phyloP scores from a whole-genome alignment of 2,888 invertebrate species.

The Hemithea aestivaria region DNA sequence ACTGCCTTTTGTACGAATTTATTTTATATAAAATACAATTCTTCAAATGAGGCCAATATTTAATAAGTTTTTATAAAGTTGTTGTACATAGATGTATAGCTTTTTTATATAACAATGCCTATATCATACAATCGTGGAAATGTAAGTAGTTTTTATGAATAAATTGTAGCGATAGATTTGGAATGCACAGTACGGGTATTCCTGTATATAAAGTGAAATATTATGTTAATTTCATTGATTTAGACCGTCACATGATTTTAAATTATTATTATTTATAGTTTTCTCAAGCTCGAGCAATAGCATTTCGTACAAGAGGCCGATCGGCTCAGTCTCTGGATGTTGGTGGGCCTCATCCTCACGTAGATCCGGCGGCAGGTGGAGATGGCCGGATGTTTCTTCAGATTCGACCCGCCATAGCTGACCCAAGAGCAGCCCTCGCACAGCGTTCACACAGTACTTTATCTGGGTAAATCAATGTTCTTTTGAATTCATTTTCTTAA shows the following conservation, averaged over 20 bases:
- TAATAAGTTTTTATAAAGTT: conserved; percentile 34
- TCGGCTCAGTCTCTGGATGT: conserved; percentile 71
- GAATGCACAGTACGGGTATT: too few relatives aligned
- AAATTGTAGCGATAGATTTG: too few relatives aligned
- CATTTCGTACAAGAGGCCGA: conserved; percentile 69
- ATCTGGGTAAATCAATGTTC: conserved; percentile 44
- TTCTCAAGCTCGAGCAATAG: conserved; percentile 64
- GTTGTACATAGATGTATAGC: conserved; percentile 26
- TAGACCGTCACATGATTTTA: too few relatives aligned
- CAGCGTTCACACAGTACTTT: conserved; percentile 76
- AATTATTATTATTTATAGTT: conserved; percentile 17
- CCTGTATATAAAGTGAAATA: conserved; percentile 16
- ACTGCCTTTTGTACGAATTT: conserved; percentile 67
- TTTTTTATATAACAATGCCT: conserved; percentile 58
- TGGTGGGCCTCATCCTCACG: conserved; percentile 44
- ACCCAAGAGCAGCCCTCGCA: conserved; percentile 49
- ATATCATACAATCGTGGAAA: conserved; percentile 69
- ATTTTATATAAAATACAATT: conserved; percentile 46
- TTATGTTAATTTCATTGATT: conserved; percentile 24
- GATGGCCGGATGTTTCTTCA: conserved; percentile 67
- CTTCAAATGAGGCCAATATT: conserved; percentile 55
- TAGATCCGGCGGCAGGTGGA: conserved; percentile 52
- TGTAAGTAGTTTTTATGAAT: conserved; percentile 46
- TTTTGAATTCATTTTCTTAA: conserved; percentile 1
- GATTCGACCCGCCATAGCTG: conserved; percentile 69